Base-by-base conservation (phyloP, 2,113 vertebrate genomes). In the Vulpes vulpes region DNA sequence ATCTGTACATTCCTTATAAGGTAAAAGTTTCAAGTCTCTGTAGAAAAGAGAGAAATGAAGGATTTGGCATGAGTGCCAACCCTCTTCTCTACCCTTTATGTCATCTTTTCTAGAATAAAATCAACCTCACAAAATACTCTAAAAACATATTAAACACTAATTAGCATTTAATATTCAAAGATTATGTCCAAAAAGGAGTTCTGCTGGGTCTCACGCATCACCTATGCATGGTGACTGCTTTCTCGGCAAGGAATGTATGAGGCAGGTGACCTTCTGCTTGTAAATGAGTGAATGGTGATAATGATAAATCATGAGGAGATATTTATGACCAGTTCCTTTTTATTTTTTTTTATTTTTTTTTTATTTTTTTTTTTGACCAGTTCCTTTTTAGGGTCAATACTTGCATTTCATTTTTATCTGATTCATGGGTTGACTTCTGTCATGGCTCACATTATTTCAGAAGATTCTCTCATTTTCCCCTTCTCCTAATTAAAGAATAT, bases 391-490 rank as follows among this genome's bases (percentile, higher is more conserved):
- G 62, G 65, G 23, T 16, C 14, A 17, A n/a, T 79, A 87, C 35
- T 92, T 86, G 74, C 69, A 78, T 97, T 95, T 92, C 65, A n/a
- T 35, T 64, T 78, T 83, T 89, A 19, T 60, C 57, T 93, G 71
- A 86, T 84, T 96, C 86, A 64, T 76, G 35, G 23, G 16, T 49
- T 79, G 38, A 78, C 67, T 60, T 95, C 71, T 93, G 78, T 12
- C 7, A 93, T 92, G 32, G 32, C 27, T 43, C 5, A 59, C 17
- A 35, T 38, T 43, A 67, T 94, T 64, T 73, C 64, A 94, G 27
- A 80, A 49, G 78, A 79, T 35, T 91, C 12, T 85, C 30, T 91
- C 25, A 80, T 89, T 84, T 89, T 84, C 5, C 35, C 25, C 25
- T 82, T 94, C 14, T 94, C 19, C 25, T 86, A 84, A 92, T 89